Evolutionary conservation across 2,888 invertebrate species (phyloP).

Genomic region (Nemotelus nigrinus): DNA sequence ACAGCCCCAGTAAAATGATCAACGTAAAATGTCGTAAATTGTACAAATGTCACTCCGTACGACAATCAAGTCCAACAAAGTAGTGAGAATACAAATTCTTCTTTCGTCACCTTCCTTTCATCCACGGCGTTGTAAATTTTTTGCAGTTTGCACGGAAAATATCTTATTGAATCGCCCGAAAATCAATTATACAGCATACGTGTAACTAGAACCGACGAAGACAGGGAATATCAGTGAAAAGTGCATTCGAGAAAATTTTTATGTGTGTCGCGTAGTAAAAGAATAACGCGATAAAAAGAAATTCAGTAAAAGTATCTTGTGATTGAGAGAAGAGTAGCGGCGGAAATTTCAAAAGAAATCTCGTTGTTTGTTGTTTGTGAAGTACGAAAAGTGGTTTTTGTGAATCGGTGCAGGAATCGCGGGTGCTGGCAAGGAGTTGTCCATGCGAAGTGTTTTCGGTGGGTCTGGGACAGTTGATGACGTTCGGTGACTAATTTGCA

Average conservation of each 20-base stretch:
- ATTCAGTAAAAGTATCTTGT: background rate
- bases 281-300: background rate
- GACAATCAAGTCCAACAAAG: conserved; percentile 30
- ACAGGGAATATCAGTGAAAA: background rate
- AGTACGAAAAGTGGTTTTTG: no score
- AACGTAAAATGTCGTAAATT: conserved; percentile 19
- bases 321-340: background rate
- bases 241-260: conserved; percentile 9
- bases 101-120: background rate
- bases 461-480: background rate
- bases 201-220: background rate
- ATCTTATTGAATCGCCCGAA: background rate
- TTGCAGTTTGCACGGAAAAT: background rate
- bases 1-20: background rate
- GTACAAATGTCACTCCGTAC: conserved; percentile 31
- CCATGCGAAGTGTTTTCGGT: background rate
- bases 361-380: background rate
- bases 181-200: background rate
- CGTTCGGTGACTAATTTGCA: conserved; percentile 23
- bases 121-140: background rate
- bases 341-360: background rate
- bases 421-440: background rate
- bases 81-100: conserved; percentile 29
- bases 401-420: no score
- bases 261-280: conserved; percentile 11